These are phyloP conservation scores for Uloborus plumipes DNA, from an alignment of 2,888 invertebrate genomes.

Conservation along the genomic window DNA sequence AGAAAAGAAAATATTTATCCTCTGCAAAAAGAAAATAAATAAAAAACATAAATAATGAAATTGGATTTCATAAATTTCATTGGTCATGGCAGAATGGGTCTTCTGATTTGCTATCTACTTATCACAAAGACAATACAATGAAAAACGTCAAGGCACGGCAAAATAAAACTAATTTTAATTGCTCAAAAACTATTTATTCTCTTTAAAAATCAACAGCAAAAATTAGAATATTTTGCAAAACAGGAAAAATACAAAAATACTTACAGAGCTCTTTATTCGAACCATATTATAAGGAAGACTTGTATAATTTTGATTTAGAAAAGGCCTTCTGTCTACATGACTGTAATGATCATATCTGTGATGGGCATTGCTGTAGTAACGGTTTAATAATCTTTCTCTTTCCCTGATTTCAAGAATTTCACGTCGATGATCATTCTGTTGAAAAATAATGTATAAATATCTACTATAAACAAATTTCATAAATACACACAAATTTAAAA, in stretches of 20 bases:
- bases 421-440: conserved; percentile 36
- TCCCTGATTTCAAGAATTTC: conserved; percentile 26
- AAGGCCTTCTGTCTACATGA: conserved; percentile 46
- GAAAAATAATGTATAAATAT: neutral
- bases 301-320: conserved; percentile 53
- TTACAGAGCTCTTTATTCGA: conserved; percentile 52
- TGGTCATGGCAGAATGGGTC: too few relatives aligned
- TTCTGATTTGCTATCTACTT: too few relatives aligned
- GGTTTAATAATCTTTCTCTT: conserved; percentile 23
- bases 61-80: too few relatives aligned
- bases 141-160: too few relatives aligned
- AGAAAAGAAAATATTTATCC: too few relatives aligned
- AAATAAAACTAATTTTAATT: too few relatives aligned
- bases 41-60: too few relatives aligned
- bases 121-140: too few relatives aligned
- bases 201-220: neutral
- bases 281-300: conserved; percentile 62
- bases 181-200: neutral
- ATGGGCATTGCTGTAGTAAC: conserved; percentile 17
- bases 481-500: neutral
- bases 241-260: conserved; percentile 3
- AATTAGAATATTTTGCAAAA: neutral
- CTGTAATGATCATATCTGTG: conserved; percentile 35
- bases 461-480: neutral
- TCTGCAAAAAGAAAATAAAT: too few relatives aligned